These are phyloP conservation scores for Dicrostonyx torquatus DNA, from an alignment of 2,797 vertebrate species.

Conservation along the genomic window DNA sequence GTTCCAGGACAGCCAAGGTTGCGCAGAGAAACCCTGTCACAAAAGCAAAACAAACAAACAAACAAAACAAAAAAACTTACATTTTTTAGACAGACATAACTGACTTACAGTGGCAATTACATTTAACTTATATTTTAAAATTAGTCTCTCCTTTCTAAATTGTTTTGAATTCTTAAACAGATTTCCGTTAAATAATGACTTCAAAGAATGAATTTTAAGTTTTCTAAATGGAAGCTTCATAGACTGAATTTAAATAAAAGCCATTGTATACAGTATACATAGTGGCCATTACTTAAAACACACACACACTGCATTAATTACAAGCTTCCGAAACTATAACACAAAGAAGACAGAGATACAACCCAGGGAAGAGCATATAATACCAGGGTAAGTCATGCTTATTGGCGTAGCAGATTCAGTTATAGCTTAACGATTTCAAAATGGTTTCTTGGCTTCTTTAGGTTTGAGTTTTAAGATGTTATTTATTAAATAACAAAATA, in stretches of 20 bases:
- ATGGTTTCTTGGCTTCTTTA: conserved; percentile 20
- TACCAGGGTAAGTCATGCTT: background rate
- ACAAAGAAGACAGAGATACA: conserved; percentile 37
- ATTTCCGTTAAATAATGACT: conserved; percentile 26
- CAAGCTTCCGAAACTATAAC: conserved; percentile 8
- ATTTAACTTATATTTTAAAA: conserved; percentile 41
- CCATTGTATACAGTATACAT: background rate
- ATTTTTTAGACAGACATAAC: conserved; percentile 13
- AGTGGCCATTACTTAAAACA: background rate
- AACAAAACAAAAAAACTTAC: background rate
- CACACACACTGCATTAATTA: background rate
- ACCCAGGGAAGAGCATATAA: background rate
- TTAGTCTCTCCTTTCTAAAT: background rate
- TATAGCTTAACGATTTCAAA: background rate
- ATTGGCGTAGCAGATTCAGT: background rate
- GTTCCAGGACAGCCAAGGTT: background rate
- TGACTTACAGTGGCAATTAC: background rate
- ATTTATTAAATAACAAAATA: conserved; percentile 43
- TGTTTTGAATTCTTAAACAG: background rate
- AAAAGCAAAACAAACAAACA: background rate
- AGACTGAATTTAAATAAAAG: conserved; percentile 38
- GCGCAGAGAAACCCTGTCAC: background rate
- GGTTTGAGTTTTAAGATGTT: background rate
- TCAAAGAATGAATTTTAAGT: conserved; percentile 45
- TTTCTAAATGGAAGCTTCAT: background rate